Conservation (phyloP, 2,888 invertebrate species). For the Cheilosia vulpina region DNA sequence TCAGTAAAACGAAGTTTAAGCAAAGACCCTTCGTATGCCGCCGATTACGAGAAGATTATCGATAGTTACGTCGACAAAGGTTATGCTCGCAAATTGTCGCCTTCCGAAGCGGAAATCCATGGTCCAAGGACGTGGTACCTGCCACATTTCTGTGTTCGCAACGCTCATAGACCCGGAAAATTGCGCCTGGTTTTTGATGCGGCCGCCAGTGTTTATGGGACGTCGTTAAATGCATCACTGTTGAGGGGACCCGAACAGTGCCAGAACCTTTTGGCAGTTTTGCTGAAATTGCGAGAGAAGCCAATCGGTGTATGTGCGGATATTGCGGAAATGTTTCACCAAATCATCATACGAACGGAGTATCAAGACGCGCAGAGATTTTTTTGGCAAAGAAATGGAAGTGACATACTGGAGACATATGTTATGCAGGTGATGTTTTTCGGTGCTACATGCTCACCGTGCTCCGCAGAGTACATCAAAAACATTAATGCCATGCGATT, state of each 20-base stretch:
- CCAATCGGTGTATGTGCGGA: background rate
- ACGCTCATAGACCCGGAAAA: background rate
- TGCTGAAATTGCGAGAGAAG: background rate
- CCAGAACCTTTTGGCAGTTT: background rate
- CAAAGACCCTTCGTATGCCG: no score
- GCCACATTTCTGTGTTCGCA: background rate
- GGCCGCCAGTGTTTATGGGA: background rate
- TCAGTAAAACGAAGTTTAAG: no score
- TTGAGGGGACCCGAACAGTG: no score
- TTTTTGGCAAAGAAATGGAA: background rate
- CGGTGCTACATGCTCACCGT: no score
- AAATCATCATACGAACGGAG: background rate
- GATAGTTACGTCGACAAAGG: background rate
- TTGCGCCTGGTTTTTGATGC: background rate
- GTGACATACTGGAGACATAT: background rate
- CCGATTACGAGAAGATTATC: no score
- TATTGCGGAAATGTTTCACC: background rate
- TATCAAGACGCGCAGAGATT: background rate
- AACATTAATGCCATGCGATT: no score
- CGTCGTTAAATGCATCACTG: no score
- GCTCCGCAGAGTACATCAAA: no score
- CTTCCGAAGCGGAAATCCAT: background rate
- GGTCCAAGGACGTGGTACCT: background rate
- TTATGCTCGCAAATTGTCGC: background rate
- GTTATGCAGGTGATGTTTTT: background rate